phyloP scores from a whole-genome alignment of 1,140 invertebrate genomes.

The Lepidurus apus region DNA sequence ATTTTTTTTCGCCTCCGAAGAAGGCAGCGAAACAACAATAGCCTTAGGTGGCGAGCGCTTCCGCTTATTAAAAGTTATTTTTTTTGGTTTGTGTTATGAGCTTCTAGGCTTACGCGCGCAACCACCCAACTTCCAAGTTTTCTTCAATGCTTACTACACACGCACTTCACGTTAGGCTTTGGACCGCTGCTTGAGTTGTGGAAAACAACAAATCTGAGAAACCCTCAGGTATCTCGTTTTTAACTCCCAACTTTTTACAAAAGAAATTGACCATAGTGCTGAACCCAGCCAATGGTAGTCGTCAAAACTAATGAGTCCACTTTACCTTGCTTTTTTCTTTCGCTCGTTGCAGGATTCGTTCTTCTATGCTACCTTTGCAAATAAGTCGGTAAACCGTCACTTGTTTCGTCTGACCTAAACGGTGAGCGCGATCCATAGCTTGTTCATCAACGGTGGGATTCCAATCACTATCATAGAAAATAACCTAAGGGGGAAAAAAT shows the following conservation, averaged over 20 bases:
- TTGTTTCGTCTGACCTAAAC: slow-evolving; percentile 58
- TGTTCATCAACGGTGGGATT: slow-evolving; percentile 95
- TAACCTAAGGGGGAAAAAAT: slow-evolving; percentile 59
- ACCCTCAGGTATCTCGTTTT: neutral
- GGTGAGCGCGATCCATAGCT: slow-evolving; percentile 86
- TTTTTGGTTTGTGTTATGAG: neutral
- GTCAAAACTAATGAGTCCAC: neutral
- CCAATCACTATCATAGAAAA: slow-evolving; percentile 99
- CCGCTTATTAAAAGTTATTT: neutral
- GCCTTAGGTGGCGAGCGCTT: neutral
- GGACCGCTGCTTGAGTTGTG: neutral
- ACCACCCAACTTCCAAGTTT: neutral
- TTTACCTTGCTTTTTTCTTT: slow-evolving; percentile 82
- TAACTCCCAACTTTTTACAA: neutral
- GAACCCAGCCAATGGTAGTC: neutral
- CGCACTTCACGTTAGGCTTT: slow-evolving; percentile 1
- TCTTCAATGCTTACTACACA: neutral
- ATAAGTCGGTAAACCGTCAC: slow-evolving; percentile 89
- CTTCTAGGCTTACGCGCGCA: neutral
- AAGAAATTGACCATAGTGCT: neutral
- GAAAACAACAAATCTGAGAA: neutral
- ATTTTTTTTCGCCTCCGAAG: neutral
- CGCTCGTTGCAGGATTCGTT: slow-evolving; percentile 79
- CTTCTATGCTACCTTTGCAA: slow-evolving; percentile 87
- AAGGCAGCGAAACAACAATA: neutral